These are phyloP conservation scores for Leptodactylus fallax DNA, from an alignment of 2,797 vertebrate species.

Conservation along the genomic window DNA sequence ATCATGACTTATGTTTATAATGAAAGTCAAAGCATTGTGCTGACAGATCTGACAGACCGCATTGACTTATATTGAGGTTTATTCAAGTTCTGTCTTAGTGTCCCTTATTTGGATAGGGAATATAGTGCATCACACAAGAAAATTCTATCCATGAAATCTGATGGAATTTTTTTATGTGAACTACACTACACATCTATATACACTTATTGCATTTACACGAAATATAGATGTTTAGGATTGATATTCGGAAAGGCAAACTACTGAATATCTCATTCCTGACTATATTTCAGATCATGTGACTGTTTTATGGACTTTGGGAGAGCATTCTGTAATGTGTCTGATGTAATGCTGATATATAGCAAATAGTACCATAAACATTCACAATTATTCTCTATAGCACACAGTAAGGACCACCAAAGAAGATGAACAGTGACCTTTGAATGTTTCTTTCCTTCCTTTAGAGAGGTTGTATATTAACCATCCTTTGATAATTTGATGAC, in stretches of 20 bases:
- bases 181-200: not conserved
- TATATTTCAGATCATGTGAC: not conserved
- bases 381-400: constrained; percentile 23
- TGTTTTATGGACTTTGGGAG: constrained; percentile 2
- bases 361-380: constrained; percentile 26
- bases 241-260: not conserved
- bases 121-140: too few relatives aligned
- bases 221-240: not conserved
- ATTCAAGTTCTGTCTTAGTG: too few relatives aligned
- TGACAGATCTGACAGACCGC: too few relatives aligned
- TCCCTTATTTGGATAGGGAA: too few relatives aligned
- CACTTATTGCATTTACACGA: not conserved
- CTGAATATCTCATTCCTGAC: constrained; percentile 2
- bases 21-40: too few relatives aligned
- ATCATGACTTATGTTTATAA: too few relatives aligned
- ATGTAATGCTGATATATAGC: constrained; percentile 51
- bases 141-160: too few relatives aligned
- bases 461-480: not conserved
- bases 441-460: not conserved
- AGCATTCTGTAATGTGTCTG: constrained; percentile 38
- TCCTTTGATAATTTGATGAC: not conserved
- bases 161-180: too few relatives aligned
- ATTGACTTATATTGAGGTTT: too few relatives aligned
- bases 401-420: too few relatives aligned
- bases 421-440: constrained; percentile 20